A percentile compares a stretch with the other conserved stretches of the same genome.
Conservation (phyloP, 2,888 invertebrate genomes). For the Amaurobius ferox region DNA sequence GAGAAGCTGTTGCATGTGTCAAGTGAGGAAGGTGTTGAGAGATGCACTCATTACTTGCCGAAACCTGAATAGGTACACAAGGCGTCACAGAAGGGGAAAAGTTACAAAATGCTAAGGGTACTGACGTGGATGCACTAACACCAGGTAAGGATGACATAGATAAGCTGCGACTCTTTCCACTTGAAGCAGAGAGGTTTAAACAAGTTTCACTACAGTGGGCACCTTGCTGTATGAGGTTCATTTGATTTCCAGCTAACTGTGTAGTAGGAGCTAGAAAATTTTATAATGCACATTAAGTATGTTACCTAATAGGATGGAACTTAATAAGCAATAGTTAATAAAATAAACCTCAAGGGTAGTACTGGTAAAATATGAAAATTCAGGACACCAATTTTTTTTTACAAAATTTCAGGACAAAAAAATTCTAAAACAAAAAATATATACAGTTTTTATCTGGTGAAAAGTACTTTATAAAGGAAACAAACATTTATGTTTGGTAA, state of each 20-base stretch:
- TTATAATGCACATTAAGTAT: no score
- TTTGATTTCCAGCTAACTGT: conserved; percentile 66
- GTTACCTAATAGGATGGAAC: no score
- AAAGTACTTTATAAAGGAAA: no score
- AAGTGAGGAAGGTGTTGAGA: conserved; percentile 52
- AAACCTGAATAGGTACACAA: conserved; percentile 47
- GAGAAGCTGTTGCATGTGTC: conserved; percentile 60
- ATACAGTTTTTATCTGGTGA: no score
- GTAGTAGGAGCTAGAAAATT: conserved; percentile 62
- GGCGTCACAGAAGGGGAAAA: conserved; percentile 75
- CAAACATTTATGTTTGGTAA: no score
- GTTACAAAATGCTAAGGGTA: conserved; percentile 64
- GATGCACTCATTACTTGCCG: conserved; percentile 34
- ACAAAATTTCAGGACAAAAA: no score
- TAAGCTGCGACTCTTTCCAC: conserved; percentile 39
- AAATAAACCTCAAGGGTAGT: no score
- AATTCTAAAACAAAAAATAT: no score
- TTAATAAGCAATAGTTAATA: no score
- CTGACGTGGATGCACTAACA: conserved; percentile 41
- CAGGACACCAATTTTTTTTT: no score
- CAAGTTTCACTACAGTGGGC: conserved; percentile 72
- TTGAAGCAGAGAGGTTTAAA: conserved; percentile 30
- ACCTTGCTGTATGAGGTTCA: conserved; percentile 56
- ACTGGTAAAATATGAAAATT: no score
- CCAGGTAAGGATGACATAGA: conserved; percentile 55